phyloP scores from a whole-genome alignment of 2,888 invertebrate genomes.

The Nemotelus pantherinus region DNA sequence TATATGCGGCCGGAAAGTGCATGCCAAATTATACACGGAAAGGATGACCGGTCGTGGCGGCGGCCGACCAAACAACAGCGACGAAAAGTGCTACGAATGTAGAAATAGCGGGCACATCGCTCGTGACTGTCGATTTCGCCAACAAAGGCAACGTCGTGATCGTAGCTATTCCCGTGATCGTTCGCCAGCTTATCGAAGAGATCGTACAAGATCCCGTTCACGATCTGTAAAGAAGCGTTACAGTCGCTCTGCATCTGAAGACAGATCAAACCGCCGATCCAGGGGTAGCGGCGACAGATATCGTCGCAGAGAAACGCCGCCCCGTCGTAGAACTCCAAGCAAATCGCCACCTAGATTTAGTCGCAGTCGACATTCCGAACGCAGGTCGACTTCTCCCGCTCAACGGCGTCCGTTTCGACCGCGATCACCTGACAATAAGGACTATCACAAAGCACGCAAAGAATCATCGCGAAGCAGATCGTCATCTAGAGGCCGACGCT shows the following conservation, averaged over 20 bases:
- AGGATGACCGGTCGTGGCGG: slow-evolving; percentile 63
- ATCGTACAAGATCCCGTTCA: not conserved
- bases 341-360: slow-evolving; percentile 12
- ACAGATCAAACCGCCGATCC: not conserved
- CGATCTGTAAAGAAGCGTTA: slow-evolving; percentile 12
- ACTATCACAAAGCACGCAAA: not conserved
- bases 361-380: slow-evolving; percentile 18
- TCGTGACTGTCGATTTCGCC: slow-evolving; percentile 76
- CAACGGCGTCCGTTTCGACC: slow-evolving; percentile 16
- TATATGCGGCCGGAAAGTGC: slow-evolving; percentile 83
- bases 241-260: slow-evolving; percentile 24
- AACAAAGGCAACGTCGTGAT: not conserved
- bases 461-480: slow-evolving; percentile 1
- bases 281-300: slow-evolving; percentile 5
- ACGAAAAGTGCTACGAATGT: slow-evolving; percentile 94
- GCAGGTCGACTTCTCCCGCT: slow-evolving; percentile 4
- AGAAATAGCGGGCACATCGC: slow-evolving; percentile 94
- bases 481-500: slow-evolving; percentile 13
- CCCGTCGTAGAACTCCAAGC: slow-evolving; percentile 20
- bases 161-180: slow-evolving; percentile 10
- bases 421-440: not conserved
- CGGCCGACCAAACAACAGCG: slow-evolving; percentile 81
- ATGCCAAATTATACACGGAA: slow-evolving; percentile 89
- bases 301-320: slow-evolving; percentile 12
- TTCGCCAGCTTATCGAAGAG: not conserved